These are phyloP conservation scores for Cotesia glomerata DNA, from an alignment of 1,140 invertebrate genomes.

Conservation along the genomic window DNA sequence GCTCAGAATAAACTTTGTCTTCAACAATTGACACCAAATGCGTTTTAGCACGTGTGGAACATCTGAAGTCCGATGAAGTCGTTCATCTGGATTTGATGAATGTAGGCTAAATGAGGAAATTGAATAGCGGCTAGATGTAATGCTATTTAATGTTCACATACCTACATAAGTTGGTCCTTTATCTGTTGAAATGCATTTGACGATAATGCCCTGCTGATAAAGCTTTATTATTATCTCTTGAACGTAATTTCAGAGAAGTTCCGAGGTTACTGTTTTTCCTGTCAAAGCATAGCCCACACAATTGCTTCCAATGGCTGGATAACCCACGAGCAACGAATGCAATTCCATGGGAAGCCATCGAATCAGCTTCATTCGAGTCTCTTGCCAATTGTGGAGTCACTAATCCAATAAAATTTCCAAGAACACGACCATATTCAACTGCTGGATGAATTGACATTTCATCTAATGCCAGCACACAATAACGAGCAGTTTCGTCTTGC, in stretches of 20 bases:
- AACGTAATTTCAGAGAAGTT: neutral
- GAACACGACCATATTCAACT: constrained; percentile 12
- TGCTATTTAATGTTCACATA: neutral
- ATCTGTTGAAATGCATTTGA: constrained; percentile 9
- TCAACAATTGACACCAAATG: constrained; percentile 11
- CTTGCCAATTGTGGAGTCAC: constrained; percentile 3
- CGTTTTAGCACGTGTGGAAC: constrained; percentile 9
- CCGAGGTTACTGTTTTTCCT: neutral
- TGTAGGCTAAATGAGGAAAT: neutral
- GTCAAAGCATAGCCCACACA: constrained; percentile 10
- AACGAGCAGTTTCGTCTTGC: neutral
- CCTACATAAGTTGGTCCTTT: neutral
- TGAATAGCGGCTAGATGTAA: neutral
- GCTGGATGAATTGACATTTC: constrained; percentile 13
- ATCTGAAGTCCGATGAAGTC: constrained; percentile 6
- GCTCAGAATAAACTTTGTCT: neutral
- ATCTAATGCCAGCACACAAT: constrained; percentile 5
- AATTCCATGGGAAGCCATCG: constrained; percentile 1
- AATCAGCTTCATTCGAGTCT: neutral
- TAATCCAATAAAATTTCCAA: constrained; percentile 13
- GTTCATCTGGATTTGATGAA: neutral
- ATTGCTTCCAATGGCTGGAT: constrained; percentile 9
- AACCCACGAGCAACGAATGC: constrained; percentile 11
- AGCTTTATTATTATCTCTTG: neutral
- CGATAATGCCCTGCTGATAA: neutral